These are phyloP conservation scores for Drosophila kokeensis DNA, from an alignment of 2,888 invertebrate genomes.

Conservation along the genomic window DNA sequence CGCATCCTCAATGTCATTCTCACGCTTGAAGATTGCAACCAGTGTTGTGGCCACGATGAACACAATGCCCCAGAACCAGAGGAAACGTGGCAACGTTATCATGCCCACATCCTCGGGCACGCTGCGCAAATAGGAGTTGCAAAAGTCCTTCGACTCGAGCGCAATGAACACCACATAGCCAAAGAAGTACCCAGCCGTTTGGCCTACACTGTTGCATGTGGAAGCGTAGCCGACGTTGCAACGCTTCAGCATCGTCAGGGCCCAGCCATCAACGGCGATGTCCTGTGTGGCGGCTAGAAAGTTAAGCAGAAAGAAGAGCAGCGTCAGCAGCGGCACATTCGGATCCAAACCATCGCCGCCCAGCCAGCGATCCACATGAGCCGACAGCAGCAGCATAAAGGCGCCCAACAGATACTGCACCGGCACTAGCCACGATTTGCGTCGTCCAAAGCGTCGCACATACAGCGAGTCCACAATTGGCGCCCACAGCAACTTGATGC, in stretches of 20 bases:
- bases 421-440: conserved; percentile 98
- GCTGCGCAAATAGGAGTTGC: conserved; percentile 94
- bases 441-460: conserved; percentile 92
- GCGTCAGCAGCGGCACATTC: conserved; percentile 91
- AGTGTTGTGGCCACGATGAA: conserved; percentile 96
- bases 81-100: conserved; percentile 91
- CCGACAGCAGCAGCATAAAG: conserved; percentile 95
- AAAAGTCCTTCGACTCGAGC: conserved; percentile 97
- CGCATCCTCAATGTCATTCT: conserved; percentile 86
- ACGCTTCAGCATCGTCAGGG: conserved; percentile 98
- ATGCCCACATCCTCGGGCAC: conserved; percentile 90
- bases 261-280: conserved; percentile 99
- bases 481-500: conserved; percentile 98
- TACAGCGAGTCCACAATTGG: conserved; percentile 98
- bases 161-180: conserved; percentile 98
- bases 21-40: conserved; percentile 94
- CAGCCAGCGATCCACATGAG: conserved; percentile 90
- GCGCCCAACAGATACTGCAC: conserved; percentile 95
- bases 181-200: conserved; percentile 98
- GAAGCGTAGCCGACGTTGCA: conserved; percentile 99
- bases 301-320: conserved; percentile 95
- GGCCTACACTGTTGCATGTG: conserved; percentile 99
- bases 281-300: conserved; percentile 99
- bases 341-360: conserved; percentile 87
- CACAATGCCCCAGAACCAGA: conserved; percentile 97